These are phyloP conservation scores for Allolobophora icterica DNA, from an alignment of 2,888 invertebrate genomes.

Conservation along the genomic window DNA sequence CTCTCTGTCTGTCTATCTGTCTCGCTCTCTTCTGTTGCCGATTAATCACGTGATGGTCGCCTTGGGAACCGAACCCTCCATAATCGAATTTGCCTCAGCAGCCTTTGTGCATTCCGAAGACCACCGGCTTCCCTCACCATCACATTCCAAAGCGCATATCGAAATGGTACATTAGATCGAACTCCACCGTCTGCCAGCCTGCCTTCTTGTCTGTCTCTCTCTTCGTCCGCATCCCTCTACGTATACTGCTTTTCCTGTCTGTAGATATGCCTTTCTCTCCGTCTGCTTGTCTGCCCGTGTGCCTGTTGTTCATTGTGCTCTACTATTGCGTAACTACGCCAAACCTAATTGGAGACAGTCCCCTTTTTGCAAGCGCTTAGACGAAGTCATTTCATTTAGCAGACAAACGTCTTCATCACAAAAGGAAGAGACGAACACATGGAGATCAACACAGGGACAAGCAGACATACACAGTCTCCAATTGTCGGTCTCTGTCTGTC, in stretches of 20 bases:
- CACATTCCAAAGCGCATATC: not conserved
- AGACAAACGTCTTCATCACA: not conserved
- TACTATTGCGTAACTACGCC: not conserved
- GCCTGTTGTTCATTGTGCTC: not conserved
- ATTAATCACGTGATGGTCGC: conserved; percentile 8
- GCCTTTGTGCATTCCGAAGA: not conserved
- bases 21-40: not conserved
- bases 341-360: not conserved
- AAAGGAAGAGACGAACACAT: not conserved
- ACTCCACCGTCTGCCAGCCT: not conserved
- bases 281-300: not conserved
- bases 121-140: not conserved
- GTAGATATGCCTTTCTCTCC: not conserved
- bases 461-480: no score
- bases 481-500: no score
- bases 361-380: not conserved
- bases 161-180: not conserved
- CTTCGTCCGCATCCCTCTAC: not conserved
- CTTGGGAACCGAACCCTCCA: conserved; percentile 13
- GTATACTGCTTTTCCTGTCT: not conserved
- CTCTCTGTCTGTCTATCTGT: not conserved
- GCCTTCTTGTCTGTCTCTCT: not conserved
- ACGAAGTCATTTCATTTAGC: not conserved
- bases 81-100: not conserved
- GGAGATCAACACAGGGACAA: not conserved